These are phyloP conservation scores for Hyles euphorbiae DNA, from an alignment of 1,140 invertebrate genomes.

Conservation along the genomic window DNA sequence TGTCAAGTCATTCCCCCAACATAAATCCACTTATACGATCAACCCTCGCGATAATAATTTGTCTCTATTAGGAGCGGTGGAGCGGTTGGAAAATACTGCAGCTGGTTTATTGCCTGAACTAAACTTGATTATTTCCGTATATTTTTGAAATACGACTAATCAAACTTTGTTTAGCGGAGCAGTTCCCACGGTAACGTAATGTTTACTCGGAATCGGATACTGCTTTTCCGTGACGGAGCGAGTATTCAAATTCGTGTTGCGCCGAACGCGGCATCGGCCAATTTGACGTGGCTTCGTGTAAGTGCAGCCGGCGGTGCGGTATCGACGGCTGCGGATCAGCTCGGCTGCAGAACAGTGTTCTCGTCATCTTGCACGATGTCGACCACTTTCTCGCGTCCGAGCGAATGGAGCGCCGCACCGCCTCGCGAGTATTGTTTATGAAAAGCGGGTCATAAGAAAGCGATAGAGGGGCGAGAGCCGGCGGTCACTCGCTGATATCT, in stretches of 20 bases:
- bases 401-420: slow-evolving; percentile 38
- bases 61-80: slow-evolving; percentile 15
- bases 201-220: slow-evolving; percentile 25
- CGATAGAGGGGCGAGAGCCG: slow-evolving; percentile 44
- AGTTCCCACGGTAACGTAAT: slow-evolving; percentile 28
- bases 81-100: slow-evolving; percentile 5
- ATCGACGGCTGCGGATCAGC: not conserved
- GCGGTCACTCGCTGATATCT: slow-evolving; percentile 58
- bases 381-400: slow-evolving; percentile 59
- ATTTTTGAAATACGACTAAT: not conserved
- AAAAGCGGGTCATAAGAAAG: slow-evolving; percentile 73
- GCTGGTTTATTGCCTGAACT: slow-evolving; percentile 6
- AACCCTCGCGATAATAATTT: slow-evolving; percentile 23
- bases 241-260: slow-evolving; percentile 19
- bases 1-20: slow-evolving; percentile 25
- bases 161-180: slow-evolving; percentile 14
- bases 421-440: slow-evolving; percentile 68
- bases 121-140: slow-evolving; percentile 1
- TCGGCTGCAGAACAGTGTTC: not conserved
- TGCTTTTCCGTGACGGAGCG: slow-evolving; percentile 29
- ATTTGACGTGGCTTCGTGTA: too few species aligned
- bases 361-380: slow-evolving; percentile 31
- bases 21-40: slow-evolving; percentile 17
- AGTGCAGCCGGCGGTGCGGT: too few species aligned
- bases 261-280: slow-evolving; percentile 1